Base-by-base conservation (phyloP, 2,113 vertebrate genomes). In the Poeciliopsis occidentalis region DNA sequence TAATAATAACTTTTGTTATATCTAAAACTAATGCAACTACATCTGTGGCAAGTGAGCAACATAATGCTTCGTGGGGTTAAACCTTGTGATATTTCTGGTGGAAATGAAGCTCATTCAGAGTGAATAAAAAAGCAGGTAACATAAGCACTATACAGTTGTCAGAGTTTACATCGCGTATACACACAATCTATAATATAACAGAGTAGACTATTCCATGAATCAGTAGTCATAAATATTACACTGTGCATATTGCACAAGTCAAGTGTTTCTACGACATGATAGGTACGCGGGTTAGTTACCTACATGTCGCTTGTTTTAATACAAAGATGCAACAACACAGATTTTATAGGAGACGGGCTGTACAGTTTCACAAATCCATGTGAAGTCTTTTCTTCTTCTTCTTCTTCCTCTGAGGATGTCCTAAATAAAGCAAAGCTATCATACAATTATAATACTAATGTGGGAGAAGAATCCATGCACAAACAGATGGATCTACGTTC, bases 381-480 rank as follows among this genome's bases (percentile, higher is more conserved):
- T 75, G 39, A 67, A 60, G 73, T 86, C 73, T 84, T 89, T 81
- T 85, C 81, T 41, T 85, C 81, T 67, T 85, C 81, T 67, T 75
- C 57, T 67, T 75, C 57, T 79, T 82, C 80, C 85, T 87, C 71
- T 79, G 84, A 81, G 76, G 77, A 75, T 76, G 74, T 85, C 81
- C 88, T 90, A 92, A 92, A 87, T 84, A 84, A 91, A 84, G 70
- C 79, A 90, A 93, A 88, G 64, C 81, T 91, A 91, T 92, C 88
- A 88, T 93, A 92, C 92, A 92, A 91, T 86, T 87, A 83, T 91
- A 86, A 92, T 85, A 88, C 88, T 91, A 89, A 89, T 87, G 75
- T 85, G 86, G 82, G 86, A 92, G 92, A 93, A 91, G 92, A 91
- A 93, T 79, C 90, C 92, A 93, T 93, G 92, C 92, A 93, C 88